A percentile compares a stretch with the other conserved stretches of the same genome.
These are phyloP conservation scores for Spodoptera picta DNA, from an alignment of 2,888 invertebrate genomes.

Conservation along the genomic window DNA sequence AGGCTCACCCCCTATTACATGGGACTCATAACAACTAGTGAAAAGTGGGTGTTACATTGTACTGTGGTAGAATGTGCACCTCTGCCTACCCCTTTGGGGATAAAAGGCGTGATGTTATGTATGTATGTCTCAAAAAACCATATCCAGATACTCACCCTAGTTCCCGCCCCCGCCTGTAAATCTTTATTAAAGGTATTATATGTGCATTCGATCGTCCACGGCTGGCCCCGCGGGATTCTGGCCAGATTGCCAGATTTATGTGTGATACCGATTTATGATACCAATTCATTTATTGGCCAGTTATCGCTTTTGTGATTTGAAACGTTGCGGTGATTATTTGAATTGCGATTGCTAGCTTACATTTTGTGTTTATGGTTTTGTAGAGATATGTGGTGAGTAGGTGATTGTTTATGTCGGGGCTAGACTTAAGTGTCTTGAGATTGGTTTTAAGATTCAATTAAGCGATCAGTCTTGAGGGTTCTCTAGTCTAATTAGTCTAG, in stretches of 20 bases:
- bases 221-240: slow-evolving; percentile 57
- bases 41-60: no score
- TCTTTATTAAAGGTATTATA: slow-evolving; percentile 83
- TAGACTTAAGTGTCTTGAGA: no score
- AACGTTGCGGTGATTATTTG: slow-evolving; percentile 17
- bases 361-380: slow-evolving; percentile 6
- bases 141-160: slow-evolving; percentile 14
- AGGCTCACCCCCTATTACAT: no score
- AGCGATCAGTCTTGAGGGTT: no score
- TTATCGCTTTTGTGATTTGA: slow-evolving; percentile 26
- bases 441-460: no score
- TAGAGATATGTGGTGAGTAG: no score
- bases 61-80: no score
- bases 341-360: slow-evolving; percentile 10
- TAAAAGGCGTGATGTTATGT: no score
- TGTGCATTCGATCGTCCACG: slow-evolving; percentile 66
- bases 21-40: no score
- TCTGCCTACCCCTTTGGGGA: no score
- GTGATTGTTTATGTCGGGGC: no score
- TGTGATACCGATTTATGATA: slow-evolving; percentile 56
- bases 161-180: slow-evolving; percentile 73
- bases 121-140: background rate
- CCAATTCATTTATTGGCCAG: slow-evolving; percentile 57
- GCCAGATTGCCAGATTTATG: slow-evolving; percentile 70
- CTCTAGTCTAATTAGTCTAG: no score